Percentiles rank a stretch among this genome's conserved stretches.
Evolutionary conservation across 2,888 invertebrate species (phyloP).

Genomic region (Cantharis rufa): DNA sequence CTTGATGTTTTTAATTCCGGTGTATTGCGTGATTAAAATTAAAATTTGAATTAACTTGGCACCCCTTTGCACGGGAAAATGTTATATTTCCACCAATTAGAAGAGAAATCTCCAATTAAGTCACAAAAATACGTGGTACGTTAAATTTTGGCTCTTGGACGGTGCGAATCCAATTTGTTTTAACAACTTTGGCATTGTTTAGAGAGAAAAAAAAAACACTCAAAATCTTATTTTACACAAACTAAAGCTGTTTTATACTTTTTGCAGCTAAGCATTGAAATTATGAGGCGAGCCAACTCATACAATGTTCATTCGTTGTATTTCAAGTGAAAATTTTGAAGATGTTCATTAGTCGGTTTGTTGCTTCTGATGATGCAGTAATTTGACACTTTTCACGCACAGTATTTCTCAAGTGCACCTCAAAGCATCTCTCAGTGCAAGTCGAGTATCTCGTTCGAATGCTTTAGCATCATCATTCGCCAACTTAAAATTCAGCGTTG

Average conservation of each 20-base stretch:
- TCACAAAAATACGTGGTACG: background rate
- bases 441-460: constrained; percentile 20
- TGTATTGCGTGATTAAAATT: background rate
- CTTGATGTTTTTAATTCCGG: background rate
- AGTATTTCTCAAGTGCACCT: constrained; percentile 26
- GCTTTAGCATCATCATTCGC: constrained; percentile 13
- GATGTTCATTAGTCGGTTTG: constrained; percentile 39
- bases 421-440: constrained; percentile 20
- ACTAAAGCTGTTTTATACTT: background rate
- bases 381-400: constrained; percentile 37
- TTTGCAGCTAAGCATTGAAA: background rate
- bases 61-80: background rate
- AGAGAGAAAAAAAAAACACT: background rate
- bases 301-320: background rate
- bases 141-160: background rate
- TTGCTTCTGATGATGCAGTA: constrained; percentile 36
- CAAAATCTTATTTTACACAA: background rate
- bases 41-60: background rate
- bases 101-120: background rate
- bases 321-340: constrained; percentile 24
- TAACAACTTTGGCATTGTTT: background rate
- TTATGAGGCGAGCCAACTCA: background rate
- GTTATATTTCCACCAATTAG: background rate
- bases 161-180: background rate
- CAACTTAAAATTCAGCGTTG: constrained; percentile 14